These are phyloP conservation scores for Oncopodura yosiiana DNA, from an alignment of 1,140 invertebrate genomes.

Conservation along the genomic window DNA sequence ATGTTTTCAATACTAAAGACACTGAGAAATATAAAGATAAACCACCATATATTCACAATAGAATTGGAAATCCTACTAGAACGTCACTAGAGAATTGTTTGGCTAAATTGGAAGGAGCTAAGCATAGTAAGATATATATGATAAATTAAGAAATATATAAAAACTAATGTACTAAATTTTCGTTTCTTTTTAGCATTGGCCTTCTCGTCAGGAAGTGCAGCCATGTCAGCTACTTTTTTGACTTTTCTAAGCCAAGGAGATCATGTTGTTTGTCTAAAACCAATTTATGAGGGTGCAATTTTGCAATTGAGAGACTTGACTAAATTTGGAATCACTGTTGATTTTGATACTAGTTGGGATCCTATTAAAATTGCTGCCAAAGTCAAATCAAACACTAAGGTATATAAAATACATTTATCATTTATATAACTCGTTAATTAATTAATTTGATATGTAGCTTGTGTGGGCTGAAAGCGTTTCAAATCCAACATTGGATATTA, in stretches of 20 bases:
- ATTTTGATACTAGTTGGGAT: conserved; percentile 69
- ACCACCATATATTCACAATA: conserved; percentile 52
- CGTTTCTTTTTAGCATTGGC: conserved; percentile 44
- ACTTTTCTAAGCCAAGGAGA: conserved; percentile 72
- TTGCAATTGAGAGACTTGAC: neutral
- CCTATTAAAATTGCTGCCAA: conserved; percentile 55
- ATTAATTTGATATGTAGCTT: conserved; percentile 39
- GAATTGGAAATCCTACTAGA: conserved; percentile 91
- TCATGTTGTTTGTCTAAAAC: conserved; percentile 80
- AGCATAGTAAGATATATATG: conserved; percentile 51
- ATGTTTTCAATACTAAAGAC: neutral
- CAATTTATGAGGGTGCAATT: conserved; percentile 85
- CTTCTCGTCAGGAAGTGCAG: conserved; percentile 83
- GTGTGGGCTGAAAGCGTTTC: conserved; percentile 58
- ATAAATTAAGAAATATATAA: neutral
- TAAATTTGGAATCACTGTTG: conserved; percentile 54
- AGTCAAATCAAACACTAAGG: conserved; percentile 75
- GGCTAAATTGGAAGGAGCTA: conserved; percentile 79
- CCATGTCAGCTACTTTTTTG: conserved; percentile 57
- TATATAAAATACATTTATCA: conserved; percentile 37
- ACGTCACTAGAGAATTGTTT: conserved; percentile 78
- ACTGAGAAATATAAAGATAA: neutral
- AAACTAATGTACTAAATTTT: neutral
- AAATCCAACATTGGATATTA: conserved; percentile 52
- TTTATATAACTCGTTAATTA: neutral